These are phyloP conservation scores for Amphiprion percula DNA, from an alignment of 2,113 vertebrate genomes.

Conservation along the genomic window DNA sequence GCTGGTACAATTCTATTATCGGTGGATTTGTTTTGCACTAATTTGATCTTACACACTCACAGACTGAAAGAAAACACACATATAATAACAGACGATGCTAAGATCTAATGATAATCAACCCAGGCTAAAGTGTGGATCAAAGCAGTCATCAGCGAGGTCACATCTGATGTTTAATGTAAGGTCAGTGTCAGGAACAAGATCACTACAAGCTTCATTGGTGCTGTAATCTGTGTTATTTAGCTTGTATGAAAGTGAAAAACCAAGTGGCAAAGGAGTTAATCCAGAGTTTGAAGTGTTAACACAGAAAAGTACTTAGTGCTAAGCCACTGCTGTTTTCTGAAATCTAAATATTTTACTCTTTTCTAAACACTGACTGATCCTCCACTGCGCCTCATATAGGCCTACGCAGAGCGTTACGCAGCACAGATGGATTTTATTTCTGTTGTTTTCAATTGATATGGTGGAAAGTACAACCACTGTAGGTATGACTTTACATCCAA, in stretches of 20 bases:
- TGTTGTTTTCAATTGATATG: not conserved
- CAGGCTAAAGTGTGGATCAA: too few species aligned
- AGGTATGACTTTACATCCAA: not conserved
- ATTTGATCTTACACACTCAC: too few species aligned
- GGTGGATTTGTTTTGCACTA: too few species aligned
- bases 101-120: too few species aligned
- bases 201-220: not conserved
- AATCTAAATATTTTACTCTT: slow-evolving; percentile 62
- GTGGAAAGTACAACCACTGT: fast-evolving
- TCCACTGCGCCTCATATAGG: not conserved
- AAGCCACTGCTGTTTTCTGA: slow-evolving; percentile 1
- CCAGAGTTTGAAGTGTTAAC: slow-evolving; percentile 45
- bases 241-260: fast-evolving
- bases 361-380: slow-evolving; percentile 46
- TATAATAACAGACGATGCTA: too few species aligned
- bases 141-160: too few species aligned
- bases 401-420: not conserved
- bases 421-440: slow-evolving; percentile 3
- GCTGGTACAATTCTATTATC: too few species aligned
- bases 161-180: too few species aligned
- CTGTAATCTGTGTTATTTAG: not conserved
- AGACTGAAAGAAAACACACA: too few species aligned
- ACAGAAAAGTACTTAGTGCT: not conserved
- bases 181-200: not conserved
- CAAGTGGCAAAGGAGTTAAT: not conserved